Percentiles rank a stretch among this genome's conserved stretches.
phyloP scores from a whole-genome alignment of 2,113 vertebrate species.

The Bothrops jararaca region DNA sequence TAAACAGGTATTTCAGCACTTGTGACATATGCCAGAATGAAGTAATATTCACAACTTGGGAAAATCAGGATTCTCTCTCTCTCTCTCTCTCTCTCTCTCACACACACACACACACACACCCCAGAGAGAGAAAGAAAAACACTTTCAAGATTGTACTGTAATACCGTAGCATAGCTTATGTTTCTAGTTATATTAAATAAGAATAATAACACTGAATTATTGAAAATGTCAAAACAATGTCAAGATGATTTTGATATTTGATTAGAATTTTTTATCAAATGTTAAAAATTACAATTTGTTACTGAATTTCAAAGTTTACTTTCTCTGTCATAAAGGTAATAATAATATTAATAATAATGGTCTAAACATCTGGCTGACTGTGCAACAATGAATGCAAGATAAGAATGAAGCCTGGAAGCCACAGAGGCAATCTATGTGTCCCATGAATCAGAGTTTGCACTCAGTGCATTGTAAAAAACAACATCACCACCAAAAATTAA shows the following conservation, averaged over 20 bases:
- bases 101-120: too few relatives aligned
- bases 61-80: background rate
- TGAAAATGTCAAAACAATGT: background rate
- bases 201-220: background rate
- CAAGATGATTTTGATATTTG: background rate
- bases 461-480: background rate
- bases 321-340: background rate
- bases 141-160: background rate
- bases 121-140: background rate
- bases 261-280: background rate
- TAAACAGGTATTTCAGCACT: background rate
- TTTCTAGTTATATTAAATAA: background rate
- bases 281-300: background rate
- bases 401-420: background rate
- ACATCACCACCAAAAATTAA: background rate
- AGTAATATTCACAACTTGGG: background rate
- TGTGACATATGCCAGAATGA: background rate
- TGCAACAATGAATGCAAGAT: background rate
- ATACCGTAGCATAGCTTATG: background rate
- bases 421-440: background rate
- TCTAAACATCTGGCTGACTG: background rate
- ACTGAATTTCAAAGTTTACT: background rate
- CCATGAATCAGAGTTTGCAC: background rate
- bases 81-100: background rate
- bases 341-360: background rate